Base-by-base conservation (phyloP, 2,888 invertebrate species). In the Uloborus plumipes region DNA sequence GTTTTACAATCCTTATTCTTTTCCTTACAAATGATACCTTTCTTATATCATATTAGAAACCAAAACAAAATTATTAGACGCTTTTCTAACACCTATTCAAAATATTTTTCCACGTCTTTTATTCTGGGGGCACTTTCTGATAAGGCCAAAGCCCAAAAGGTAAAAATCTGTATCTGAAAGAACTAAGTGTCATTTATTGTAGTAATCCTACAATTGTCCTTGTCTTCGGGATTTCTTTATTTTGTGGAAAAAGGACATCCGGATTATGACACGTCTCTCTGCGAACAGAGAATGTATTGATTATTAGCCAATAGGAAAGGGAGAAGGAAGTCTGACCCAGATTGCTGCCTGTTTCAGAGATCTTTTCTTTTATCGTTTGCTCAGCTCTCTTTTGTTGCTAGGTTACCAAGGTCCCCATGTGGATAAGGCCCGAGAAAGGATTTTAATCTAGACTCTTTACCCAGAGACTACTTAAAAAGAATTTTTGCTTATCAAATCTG, bases 201-300 rank as follows among this genome's bases (percentile, higher is more conserved):
- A 78, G 72, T 78, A 78, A 78, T 78, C 78, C 71, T 58, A 50
- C 69, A 76, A 76, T 78, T 78, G 78, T 78, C 47, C 72, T 71
- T 71, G 55, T 49, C 66, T 39, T 39, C 39, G 18, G 59, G 31
- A 49, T 71, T 66, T 65, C 58, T 77, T 71, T 53, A 71, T 72
- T 71, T 72, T 71, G 49, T 22, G 65, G 39, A 39, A 39, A 39
- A 69, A 59, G 59, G 72, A 72, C 50, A 65, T 66, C 31, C 11
- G 71, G 71, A 72, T 78, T 78, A 78, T 78, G 71, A 78, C 77
- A 70, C 53, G 64, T 72, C 72, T 72, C 72, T 71, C 65, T 55
- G 58, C 22, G 72, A 65, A 58, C 62, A 62, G 50, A 62, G 69
- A 69, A 76, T 76, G 51, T 76, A 76, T 76, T 76, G 76, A 76